Percentiles rank a stretch among this genome's conserved stretches.
Conservation (phyloP, 2,797 vertebrate species). For the Onychomys arenicola region DNA sequence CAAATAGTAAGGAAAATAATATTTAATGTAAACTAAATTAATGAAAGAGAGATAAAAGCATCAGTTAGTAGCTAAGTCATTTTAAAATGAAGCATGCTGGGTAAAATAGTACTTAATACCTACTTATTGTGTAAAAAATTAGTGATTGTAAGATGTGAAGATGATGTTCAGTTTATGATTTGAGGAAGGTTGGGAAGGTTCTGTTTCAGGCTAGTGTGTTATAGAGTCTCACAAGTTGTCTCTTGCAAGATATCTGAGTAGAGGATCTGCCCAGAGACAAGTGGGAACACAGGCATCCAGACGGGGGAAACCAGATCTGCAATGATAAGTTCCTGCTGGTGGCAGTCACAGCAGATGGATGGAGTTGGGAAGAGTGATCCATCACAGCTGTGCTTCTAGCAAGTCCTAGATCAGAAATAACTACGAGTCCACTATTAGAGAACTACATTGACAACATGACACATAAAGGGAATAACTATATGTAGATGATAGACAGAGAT, state of each 20-base stretch:
- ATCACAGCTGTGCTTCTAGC: neutral
- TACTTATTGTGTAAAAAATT: neutral
- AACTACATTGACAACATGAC: neutral
- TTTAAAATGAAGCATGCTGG: neutral
- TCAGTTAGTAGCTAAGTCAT: neutral
- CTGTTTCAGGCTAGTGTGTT: neutral
- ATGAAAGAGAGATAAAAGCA: neutral
- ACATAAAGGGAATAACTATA: neutral
- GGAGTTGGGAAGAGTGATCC: neutral
- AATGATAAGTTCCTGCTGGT: neutral
- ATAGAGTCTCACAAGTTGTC: neutral
- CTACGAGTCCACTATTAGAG: neutral
- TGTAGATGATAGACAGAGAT: neutral
- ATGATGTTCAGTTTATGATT: slow-evolving; percentile 16
- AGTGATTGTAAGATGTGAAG: neutral
- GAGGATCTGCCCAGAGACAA: neutral
- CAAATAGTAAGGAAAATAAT: neutral
- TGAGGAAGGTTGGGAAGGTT: neutral
- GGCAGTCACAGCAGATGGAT: neutral
- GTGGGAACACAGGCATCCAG: neutral
- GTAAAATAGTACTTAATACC: neutral
- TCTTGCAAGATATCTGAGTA: neutral
- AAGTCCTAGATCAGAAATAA: slow-evolving; percentile 10
- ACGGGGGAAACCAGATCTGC: neutral
- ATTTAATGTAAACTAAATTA: neutral